These are phyloP conservation scores for Psettodes erumei DNA, from an alignment of 2,113 vertebrate species.

Conservation along the genomic window DNA sequence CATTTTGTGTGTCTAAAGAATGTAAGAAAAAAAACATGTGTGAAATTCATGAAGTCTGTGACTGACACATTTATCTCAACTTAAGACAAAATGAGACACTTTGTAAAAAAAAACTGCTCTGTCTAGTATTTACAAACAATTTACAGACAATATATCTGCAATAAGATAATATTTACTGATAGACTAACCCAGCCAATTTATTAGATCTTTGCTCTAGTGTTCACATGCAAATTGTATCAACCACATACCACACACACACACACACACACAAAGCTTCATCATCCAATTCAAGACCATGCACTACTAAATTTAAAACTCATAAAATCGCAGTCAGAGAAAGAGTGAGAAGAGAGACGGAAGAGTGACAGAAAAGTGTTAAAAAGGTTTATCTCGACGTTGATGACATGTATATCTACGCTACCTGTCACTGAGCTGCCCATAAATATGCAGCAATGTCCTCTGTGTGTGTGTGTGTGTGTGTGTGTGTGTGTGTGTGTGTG, in stretches of 20 bases:
- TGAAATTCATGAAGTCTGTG: too few relatives aligned
- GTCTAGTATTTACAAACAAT: not conserved
- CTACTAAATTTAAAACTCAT: conserved; percentile 1
- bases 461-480: conserved; percentile 14
- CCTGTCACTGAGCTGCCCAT: conserved; percentile 18
- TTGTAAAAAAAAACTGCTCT: not conserved
- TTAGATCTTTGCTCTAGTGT: not conserved
- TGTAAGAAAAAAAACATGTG: not conserved
- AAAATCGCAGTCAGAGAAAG: not conserved
- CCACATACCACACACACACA: conserved; percentile 1
- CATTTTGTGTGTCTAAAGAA: not conserved
- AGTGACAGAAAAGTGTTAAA: not conserved
- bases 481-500: conserved; percentile 21
- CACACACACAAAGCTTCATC: not conserved
- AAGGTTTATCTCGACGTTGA: conserved; percentile 15
- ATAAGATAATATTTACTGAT: not conserved
- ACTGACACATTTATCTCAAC: not conserved
- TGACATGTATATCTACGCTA: conserved; percentile 1
- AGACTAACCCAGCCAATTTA: not conserved
- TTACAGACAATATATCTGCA: not conserved
- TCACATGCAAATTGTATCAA: not conserved
- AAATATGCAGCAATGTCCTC: conserved; percentile 22
- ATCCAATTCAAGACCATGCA: not conserved
- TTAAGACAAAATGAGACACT: not conserved
- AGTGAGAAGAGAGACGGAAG: too few relatives aligned